Percentiles rank a stretch among this genome's conserved stretches.
phyloP scores from a whole-genome alignment of 2,797 vertebrate genomes.

The Enteromius radiatus region DNA sequence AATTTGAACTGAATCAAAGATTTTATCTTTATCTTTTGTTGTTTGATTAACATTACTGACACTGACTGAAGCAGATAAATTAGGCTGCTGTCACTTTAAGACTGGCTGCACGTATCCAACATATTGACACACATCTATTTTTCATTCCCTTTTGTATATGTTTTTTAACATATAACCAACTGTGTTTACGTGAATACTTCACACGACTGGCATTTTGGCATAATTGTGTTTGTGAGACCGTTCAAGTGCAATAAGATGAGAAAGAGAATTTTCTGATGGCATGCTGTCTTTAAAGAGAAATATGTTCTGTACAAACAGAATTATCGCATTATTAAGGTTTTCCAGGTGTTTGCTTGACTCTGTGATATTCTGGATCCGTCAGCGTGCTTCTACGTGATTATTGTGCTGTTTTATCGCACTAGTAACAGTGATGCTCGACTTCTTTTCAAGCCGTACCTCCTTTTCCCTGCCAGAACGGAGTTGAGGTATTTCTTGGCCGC shows the following conservation, averaged over 20 bases:
- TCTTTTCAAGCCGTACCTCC: conserved; percentile 75
- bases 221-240: background rate
- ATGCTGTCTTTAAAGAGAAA: background rate
- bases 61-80: background rate
- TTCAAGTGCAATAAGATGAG: background rate
- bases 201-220: background rate
- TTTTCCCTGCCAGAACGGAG: conserved; percentile 83
- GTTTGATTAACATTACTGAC: background rate
- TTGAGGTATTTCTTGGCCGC: conserved; percentile 87
- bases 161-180: background rate
- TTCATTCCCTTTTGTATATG: too few relatives aligned
- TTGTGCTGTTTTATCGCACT: background rate
- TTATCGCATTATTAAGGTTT: background rate
- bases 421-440: background rate
- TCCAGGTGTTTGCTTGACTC: background rate
- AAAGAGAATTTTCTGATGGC: background rate
- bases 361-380: background rate
- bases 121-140: background rate
- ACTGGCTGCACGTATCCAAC: background rate
- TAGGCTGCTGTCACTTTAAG: background rate
- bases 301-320: background rate
- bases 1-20: background rate
- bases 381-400: background rate
- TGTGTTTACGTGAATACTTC: background rate
- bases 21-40: background rate